phyloP scores from a whole-genome alignment of 2,888 invertebrate genomes.

The Tetragnatha montana region DNA sequence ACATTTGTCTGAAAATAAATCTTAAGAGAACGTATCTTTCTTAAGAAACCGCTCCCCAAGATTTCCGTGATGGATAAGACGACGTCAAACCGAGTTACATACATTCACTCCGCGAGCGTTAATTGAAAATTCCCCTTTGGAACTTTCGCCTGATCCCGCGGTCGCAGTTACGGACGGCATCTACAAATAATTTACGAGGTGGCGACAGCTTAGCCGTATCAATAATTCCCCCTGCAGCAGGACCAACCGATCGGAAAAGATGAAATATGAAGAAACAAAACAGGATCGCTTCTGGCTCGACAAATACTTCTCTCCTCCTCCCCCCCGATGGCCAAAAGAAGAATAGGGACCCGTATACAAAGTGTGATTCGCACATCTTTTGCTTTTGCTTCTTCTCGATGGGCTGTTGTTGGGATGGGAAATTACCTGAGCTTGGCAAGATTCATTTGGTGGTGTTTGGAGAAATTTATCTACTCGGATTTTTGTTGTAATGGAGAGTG shows the following conservation, averaged over 20 bases:
- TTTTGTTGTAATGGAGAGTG: no score
- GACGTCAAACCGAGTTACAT: no score
- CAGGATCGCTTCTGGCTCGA: slow-evolving; percentile 61
- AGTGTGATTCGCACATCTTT: slow-evolving; percentile 19
- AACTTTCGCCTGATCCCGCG: no score
- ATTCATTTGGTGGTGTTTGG: no score
- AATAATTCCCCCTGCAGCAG: slow-evolving; percentile 55
- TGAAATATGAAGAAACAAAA: slow-evolving; percentile 69
- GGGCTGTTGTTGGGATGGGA: neutral
- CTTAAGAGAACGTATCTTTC: no score
- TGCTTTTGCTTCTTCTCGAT: slow-evolving; percentile 26
- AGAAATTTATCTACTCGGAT: no score
- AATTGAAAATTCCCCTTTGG: no score
- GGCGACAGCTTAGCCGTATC: slow-evolving; percentile 61
- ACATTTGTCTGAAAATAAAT: no score
- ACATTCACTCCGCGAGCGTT: no score
- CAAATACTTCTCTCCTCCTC: slow-evolving; percentile 29
- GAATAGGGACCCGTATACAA: slow-evolving; percentile 40
- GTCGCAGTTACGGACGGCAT: neutral
- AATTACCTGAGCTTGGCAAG: neutral
- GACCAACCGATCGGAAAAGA: slow-evolving; percentile 60
- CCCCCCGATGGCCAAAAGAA: slow-evolving; percentile 2
- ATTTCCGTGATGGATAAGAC: no score
- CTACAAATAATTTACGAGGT: slow-evolving; percentile 62
- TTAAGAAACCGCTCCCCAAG: no score